Evolutionary conservation across 1,140 invertebrate genomes (phyloP).

Genomic region (Ips nitidus): DNA sequence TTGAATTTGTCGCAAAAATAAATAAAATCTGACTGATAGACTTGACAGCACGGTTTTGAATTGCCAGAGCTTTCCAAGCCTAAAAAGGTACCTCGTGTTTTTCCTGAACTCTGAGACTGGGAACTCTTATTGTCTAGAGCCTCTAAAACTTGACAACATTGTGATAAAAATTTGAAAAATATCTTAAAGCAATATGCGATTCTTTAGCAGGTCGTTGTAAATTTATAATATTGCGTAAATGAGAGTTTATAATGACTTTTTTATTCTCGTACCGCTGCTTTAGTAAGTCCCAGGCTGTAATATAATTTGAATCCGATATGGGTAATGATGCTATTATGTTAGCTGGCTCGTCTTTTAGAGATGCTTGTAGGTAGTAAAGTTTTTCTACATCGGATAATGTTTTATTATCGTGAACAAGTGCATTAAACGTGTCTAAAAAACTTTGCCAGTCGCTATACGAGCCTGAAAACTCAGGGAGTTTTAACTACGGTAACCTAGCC

Average conservation of each 20-base stretch:
- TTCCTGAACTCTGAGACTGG: too few species aligned
- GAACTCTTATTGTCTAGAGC: neutral
- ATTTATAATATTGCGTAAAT: slow-evolving; percentile 15
- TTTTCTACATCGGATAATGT: slow-evolving; percentile 41
- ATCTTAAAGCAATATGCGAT: slow-evolving; percentile 12
- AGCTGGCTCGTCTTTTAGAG: slow-evolving; percentile 37
- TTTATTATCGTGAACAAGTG: slow-evolving; percentile 43
- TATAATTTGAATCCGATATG: slow-evolving; percentile 19
- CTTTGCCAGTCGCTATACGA: slow-evolving; percentile 44
- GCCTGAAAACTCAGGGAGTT: slow-evolving; percentile 42
- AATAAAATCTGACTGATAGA: neutral
- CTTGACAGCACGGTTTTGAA: neutral
- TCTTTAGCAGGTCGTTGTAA: neutral
- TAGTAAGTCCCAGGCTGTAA: slow-evolving; percentile 19
- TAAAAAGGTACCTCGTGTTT: neutral
- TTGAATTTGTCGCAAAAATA: slow-evolving; percentile 7
- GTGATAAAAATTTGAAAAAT: slow-evolving; percentile 15
- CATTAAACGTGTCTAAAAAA: slow-evolving; percentile 45
- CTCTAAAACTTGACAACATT: neutral
- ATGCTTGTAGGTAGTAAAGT: slow-evolving; percentile 42
- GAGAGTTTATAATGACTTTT: slow-evolving; percentile 24
- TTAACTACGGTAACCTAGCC: slow-evolving; percentile 2
- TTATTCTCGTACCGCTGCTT: slow-evolving; percentile 26
- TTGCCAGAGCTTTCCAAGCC: too few species aligned
- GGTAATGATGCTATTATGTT: slow-evolving; percentile 29